Base-by-base conservation (phyloP, 2,113 vertebrate species). In the Oryzias celebensis region DNA sequence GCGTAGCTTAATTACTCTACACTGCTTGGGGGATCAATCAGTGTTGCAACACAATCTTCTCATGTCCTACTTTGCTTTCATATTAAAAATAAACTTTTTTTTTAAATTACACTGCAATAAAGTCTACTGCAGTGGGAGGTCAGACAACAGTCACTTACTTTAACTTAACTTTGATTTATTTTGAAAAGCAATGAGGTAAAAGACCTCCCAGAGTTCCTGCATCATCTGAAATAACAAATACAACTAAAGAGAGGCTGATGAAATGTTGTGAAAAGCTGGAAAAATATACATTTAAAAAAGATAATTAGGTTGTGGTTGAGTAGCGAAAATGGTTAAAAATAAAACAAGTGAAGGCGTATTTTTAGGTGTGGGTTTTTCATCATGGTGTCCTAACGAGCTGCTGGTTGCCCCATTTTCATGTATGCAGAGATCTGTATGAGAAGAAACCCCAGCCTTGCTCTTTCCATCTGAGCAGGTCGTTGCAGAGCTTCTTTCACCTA, bases 101-200 rank as follows among this genome's bases (percentile, higher is more conserved):
- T 60, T 53, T 45, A 16, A 58, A 23, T n/a, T 44, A 16, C n/a
- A n/a, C 28, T 12, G 41, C 12, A 26, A 47, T 44, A 55, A 76
- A 72, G 69, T 52, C 17, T 43, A 43, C 17, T 14, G 23, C 46
- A 45, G 58, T 63, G 54, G 51, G 63, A 73, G 54, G 64, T 72
- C 62, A 75, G 54, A 64, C 55, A 72, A 52, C 62, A 65, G 63
- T 68, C 73, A 73, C 64, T 69, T 1, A 57, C 65, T 66, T 58
- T 52, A 68, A 69, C 20, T 18, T 48, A 48, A 48, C 47, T 76
- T 75, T 68, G 71, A 83, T 75, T 31, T 68, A 65, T 80, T 85
- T 79, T 70, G 62, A 58, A 20, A 14, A 73, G 20, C 52, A 0
- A 14, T 0, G 1, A 28, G 54, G 58, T 58, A 46, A 55, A 2